phyloP scores from a whole-genome alignment of 2,113 vertebrate genomes.

The Turnix velox region DNA sequence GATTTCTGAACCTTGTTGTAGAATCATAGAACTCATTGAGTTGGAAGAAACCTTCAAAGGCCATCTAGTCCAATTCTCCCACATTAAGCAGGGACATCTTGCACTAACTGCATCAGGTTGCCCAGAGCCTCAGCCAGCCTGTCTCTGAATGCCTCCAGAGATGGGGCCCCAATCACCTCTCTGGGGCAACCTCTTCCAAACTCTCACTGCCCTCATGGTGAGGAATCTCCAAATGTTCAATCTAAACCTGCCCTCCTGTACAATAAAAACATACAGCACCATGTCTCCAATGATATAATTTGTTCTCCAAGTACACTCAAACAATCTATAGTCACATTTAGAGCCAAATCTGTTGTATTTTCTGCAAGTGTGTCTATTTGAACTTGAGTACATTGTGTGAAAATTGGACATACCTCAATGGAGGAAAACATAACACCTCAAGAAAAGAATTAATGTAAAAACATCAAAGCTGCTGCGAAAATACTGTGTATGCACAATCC shows the following conservation, averaged over 20 bases:
- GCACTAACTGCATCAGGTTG: too few relatives aligned
- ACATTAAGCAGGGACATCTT: too few relatives aligned
- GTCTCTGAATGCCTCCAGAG: too few relatives aligned
- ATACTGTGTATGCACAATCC: not conserved
- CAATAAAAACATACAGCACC: not conserved
- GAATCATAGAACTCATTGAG: too few relatives aligned
- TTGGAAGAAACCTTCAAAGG: too few relatives aligned
- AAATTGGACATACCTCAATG: not conserved
- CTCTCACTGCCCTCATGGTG: too few relatives aligned
- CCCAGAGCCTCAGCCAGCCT: too few relatives aligned
- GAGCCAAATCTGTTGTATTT: not conserved
- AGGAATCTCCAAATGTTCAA: too few relatives aligned
- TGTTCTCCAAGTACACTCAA: not conserved
- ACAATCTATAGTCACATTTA: not conserved
- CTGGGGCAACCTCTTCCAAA: too few relatives aligned
- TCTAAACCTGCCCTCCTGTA: not conserved
- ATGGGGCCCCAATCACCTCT: too few relatives aligned
- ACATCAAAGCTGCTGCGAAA: not conserved
- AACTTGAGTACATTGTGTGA: not conserved
- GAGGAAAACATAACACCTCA: not conserved
- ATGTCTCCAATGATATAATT: not conserved
- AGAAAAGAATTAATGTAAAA: not conserved
- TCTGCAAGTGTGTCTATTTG: not conserved
- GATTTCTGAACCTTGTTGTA: not conserved
- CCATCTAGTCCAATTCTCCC: too few relatives aligned